phyloP scores from a whole-genome alignment of 2,797 vertebrate genomes.

The Liparis tanakae region DNA sequence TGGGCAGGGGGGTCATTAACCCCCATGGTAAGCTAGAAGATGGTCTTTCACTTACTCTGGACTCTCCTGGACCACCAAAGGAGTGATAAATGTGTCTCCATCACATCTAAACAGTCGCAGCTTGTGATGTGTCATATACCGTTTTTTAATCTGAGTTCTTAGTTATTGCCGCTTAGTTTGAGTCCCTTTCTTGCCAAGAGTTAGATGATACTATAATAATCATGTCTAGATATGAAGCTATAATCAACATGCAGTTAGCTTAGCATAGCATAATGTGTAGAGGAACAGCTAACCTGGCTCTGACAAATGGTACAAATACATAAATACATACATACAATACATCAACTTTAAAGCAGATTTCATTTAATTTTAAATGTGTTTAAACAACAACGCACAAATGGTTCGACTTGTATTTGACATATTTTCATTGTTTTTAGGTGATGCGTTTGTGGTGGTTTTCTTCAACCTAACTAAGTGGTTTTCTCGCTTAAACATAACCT shows the following conservation, averaged over 20 bases:
- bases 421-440: no score
- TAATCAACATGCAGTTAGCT: background rate
- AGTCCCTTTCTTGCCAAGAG: background rate
- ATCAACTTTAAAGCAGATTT: background rate
- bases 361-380: background rate
- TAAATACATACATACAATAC: no score
- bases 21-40: conserved; percentile 58
- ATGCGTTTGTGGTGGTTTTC: no score
- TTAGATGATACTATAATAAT: background rate
- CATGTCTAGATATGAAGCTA: background rate
- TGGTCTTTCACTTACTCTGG: conserved; percentile 57
- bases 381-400: background rate
- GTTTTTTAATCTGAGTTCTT: background rate
- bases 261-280: background rate
- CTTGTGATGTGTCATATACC: background rate
- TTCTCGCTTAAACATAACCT: background rate
- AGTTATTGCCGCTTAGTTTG: background rate
- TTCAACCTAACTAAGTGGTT: background rate
- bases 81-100: conserved; percentile 25
- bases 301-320: background rate
- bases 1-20: conserved; percentile 51
- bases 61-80: conserved; percentile 68
- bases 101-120: conserved; percentile 15
- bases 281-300: background rate
- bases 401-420: background rate